These are phyloP conservation scores for Dasyornis broadbenti DNA, from an alignment of 2,113 vertebrate genomes.

Conservation along the genomic window DNA sequence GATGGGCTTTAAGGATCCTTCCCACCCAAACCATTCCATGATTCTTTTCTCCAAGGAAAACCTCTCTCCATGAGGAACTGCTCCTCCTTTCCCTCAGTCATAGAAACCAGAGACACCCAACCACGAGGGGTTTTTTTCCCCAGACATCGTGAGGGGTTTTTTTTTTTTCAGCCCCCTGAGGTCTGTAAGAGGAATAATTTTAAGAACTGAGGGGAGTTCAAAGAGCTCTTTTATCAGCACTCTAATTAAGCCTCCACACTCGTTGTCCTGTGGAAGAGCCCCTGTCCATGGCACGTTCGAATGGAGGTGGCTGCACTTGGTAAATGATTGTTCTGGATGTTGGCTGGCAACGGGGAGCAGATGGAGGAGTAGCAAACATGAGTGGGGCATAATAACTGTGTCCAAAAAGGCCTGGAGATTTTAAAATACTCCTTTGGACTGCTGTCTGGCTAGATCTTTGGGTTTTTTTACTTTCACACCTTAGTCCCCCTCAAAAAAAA, in stretches of 20 bases:
- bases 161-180: background rate
- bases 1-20: rapidly evolving
- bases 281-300: background rate
- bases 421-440: background rate
- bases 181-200: background rate
- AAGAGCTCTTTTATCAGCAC: background rate
- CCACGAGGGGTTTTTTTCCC: rapidly evolving
- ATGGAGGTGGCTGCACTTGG: background rate
- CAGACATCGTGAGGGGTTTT: background rate
- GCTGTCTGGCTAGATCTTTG: background rate
- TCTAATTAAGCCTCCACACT: background rate
- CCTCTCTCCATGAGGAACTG: background rate
- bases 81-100: background rate
- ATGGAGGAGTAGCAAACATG: background rate
- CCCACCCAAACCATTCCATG: background rate
- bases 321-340: background rate
- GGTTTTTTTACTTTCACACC: background rate
- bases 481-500: background rate
- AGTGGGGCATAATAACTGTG: background rate
- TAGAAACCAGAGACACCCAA: background rate
- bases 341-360: background rate
- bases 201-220: background rate
- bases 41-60: background rate
- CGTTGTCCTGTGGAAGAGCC: background rate
- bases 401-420: background rate